phyloP scores from a whole-genome alignment of 1,140 invertebrate species.

The Spodoptera frugiperda region DNA sequence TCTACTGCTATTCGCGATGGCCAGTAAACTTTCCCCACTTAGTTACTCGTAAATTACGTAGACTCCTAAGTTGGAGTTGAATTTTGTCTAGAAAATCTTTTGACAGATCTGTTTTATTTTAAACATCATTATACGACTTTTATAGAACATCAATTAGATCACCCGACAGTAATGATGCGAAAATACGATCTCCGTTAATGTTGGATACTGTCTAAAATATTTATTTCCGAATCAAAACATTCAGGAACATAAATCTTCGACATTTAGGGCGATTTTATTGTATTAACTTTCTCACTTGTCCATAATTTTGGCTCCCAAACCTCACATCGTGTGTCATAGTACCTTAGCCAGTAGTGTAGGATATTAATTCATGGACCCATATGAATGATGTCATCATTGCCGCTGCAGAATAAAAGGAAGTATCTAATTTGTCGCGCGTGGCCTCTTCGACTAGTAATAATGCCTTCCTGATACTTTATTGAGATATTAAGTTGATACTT shows the following conservation, averaged over 20 bases:
- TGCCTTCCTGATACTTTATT: slow-evolving; percentile 26
- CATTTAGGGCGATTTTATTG: background rate
- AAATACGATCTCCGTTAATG: slow-evolving; percentile 19
- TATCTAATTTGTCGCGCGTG: slow-evolving; percentile 57
- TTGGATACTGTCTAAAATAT: slow-evolving; percentile 17
- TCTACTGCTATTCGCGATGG: background rate
- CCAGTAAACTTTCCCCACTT: slow-evolving; percentile 15
- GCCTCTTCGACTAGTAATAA: slow-evolving; percentile 44
- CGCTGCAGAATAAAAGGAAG: slow-evolving; percentile 53
- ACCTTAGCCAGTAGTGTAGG: background rate
- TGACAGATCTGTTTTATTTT: background rate
- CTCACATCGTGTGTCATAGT: background rate
- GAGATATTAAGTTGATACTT: slow-evolving; percentile 18
- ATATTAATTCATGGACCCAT: slow-evolving; percentile 33
- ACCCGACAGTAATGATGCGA: slow-evolving; percentile 14
- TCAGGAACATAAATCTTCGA: background rate
- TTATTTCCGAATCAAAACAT: slow-evolving; percentile 22
- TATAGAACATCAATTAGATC: slow-evolving; percentile 19
- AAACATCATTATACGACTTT: background rate
- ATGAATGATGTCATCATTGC: slow-evolving; percentile 50
- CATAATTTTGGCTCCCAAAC: background rate
- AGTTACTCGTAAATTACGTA: slow-evolving; percentile 7
- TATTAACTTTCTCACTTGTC: background rate
- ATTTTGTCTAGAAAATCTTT: slow-evolving; percentile 19
- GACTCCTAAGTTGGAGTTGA: background rate